Conservation (phyloP, 1,140 invertebrate genomes). For the Arctopsyche grandis region DNA sequence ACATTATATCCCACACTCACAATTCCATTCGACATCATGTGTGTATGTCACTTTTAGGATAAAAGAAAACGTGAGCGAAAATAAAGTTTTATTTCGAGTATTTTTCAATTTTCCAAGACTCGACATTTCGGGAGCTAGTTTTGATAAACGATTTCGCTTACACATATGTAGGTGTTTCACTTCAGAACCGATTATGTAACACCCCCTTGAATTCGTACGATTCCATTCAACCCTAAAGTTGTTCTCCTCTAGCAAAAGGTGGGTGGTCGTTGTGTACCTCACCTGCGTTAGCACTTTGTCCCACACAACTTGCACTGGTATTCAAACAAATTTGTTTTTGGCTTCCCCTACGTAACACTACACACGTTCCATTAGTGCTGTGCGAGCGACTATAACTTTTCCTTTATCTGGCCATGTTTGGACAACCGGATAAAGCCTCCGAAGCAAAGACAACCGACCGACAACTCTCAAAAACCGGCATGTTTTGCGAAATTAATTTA, state of each 20-base stretch:
- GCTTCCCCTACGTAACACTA: constrained; percentile 27
- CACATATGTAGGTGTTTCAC: no score
- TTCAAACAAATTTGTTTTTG: constrained; percentile 49
- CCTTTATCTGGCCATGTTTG: constrained; percentile 49
- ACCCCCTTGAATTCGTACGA: background rate
- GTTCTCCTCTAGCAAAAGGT: background rate
- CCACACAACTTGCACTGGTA: constrained; percentile 46
- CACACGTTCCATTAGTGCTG: constrained; percentile 51
- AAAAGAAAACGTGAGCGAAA: no score
- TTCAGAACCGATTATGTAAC: background rate
- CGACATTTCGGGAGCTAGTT: no score
- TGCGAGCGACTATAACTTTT: constrained; percentile 51
- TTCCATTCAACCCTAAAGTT: constrained; percentile 32
- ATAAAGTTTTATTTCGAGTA: no score
- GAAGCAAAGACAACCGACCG: constrained; percentile 30
- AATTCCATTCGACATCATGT: no score
- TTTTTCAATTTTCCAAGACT: no score
- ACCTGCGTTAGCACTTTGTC: constrained; percentile 37
- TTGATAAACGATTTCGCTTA: no score
- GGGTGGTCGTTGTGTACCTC: background rate
- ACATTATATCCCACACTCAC: no score
- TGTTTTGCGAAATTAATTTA: no score
- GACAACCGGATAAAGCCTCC: constrained; percentile 38
- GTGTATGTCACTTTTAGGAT: no score
- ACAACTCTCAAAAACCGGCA: no score